Base-by-base conservation (phyloP, 64 coral and sea anemone species). In the Orbicella faveolata region DNA sequence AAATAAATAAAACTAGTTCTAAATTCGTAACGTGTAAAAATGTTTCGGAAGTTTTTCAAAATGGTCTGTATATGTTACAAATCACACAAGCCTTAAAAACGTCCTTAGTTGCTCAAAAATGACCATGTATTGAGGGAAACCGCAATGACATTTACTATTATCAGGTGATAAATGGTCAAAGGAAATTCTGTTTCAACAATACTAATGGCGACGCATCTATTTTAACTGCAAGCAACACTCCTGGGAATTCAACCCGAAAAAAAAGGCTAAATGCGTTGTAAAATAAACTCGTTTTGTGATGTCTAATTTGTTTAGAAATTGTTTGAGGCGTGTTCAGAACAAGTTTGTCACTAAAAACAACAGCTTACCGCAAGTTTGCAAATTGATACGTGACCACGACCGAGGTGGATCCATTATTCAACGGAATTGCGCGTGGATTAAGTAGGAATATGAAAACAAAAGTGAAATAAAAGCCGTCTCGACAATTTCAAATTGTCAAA, bases 341-440 rank as follows among this genome's bases (percentile, higher is more conserved):
- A 25, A 26, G 25, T 26, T 59, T 59, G 20, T n/a, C 21, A 23
- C 26, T 26, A 9, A 63, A 63, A 81, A 36, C 33, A 83, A 67
- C 6, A 12, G 15, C n/a, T 69, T 36, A 6, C 21, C 19, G 11
- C 52, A 21, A 15, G 20, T 52, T 33, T 79, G 6, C 11, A 33
- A 57, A 57, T 48, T 30, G 51, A 79, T 57, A 79, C 33, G 77
- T 79, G 51, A 79, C 77, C 77, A 33, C 30, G 77, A 57, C 23
- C 3, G 1, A 19, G 52, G 6, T 23, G 57, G 3, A 52, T 70
- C 25, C 19, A 61, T 25, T 2, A 79, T 14, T 30, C 21, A 79
- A 26, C 20, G 75, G 75, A 76, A 41, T 39, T 21, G 76, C 76
- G 76, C 76, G 5, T 55, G 44, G 54, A 48, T 79, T 6, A n/a